Percentiles rank a stretch among this genome's conserved stretches.
phyloP scores from a whole-genome alignment of 2,113 vertebrate genomes.

The Lutjanus erythropterus region DNA sequence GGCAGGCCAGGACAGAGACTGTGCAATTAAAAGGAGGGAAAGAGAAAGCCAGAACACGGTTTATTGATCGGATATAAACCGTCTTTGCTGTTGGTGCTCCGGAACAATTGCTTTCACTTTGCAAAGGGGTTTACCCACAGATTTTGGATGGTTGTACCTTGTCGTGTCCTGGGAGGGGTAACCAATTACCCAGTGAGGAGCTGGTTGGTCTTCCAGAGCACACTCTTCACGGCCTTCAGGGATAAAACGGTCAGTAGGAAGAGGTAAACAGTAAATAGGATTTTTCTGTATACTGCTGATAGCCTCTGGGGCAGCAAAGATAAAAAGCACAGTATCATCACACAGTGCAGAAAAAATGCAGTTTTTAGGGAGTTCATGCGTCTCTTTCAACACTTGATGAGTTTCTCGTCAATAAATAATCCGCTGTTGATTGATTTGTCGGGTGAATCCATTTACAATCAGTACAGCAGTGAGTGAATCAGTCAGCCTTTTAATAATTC shows the following conservation, averaged over 20 bases:
- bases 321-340: not conserved
- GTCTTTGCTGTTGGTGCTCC: constrained; percentile 16
- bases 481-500: constrained; percentile 60
- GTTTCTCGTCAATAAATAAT: constrained; percentile 14
- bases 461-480: constrained; percentile 20
- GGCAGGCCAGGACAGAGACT: not conserved
- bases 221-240: constrained; percentile 10
- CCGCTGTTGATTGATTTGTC: constrained; percentile 35
- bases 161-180: not conserved
- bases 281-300: not conserved
- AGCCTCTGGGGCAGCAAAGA: not conserved
- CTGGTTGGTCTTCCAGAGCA: not conserved
- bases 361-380: not conserved
- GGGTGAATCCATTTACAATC: constrained; percentile 43
- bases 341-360: not conserved
- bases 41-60: not conserved
- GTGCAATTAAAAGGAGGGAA: constrained; percentile 28
- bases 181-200: not conserved
- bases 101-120: constrained; percentile 21
- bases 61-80: constrained; percentile 49
- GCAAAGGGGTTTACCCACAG: constrained; percentile 3
- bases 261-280: constrained; percentile 15
- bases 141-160: not conserved
- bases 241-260: not conserved
- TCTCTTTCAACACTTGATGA: constrained; percentile 13